Evolutionary conservation across 2,113 vertebrate genomes (phyloP).

Genomic region (Trinectes maculatus): DNA sequence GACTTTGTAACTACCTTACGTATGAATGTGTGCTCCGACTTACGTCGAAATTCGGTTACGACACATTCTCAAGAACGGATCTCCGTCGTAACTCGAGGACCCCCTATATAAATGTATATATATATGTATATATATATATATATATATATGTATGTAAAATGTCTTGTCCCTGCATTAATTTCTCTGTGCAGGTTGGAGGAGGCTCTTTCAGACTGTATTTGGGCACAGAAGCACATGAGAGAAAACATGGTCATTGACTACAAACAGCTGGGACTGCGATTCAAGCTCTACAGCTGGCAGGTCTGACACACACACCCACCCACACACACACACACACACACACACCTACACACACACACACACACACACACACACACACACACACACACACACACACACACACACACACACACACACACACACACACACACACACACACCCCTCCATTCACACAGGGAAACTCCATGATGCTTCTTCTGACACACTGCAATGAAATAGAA

Average conservation of each 20-base stretch:
- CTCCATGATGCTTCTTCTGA: background rate
- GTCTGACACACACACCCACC: constrained; percentile 64
- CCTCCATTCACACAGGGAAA: background rate
- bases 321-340: constrained; percentile 7
- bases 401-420: background rate
- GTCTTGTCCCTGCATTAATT: background rate
- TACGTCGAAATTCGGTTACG: no score
- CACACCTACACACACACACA: background rate
- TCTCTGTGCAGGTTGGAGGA: constrained; percentile 82
- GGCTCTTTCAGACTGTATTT: constrained; percentile 85
- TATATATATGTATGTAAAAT: no score
- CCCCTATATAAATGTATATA: no score
- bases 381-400: background rate
- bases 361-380: constrained; percentile 2
- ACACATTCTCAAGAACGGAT: no score
- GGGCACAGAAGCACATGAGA: constrained; percentile 86
- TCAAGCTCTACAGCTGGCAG: constrained; percentile 90
- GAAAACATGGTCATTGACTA: constrained; percentile 88
- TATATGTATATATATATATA: no score
- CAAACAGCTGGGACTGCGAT: constrained; percentile 88
- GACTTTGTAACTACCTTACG: no score
- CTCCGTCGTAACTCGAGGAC: no score
- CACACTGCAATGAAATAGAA: background rate
- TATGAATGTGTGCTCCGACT: no score
- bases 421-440: constrained; percentile 2